A percentile compares a stretch with the other conserved stretches of the same genome.
These are phyloP conservation scores for Dastarcus helophoroides DNA, from an alignment of 2,888 invertebrate species.

Conservation along the genomic window DNA sequence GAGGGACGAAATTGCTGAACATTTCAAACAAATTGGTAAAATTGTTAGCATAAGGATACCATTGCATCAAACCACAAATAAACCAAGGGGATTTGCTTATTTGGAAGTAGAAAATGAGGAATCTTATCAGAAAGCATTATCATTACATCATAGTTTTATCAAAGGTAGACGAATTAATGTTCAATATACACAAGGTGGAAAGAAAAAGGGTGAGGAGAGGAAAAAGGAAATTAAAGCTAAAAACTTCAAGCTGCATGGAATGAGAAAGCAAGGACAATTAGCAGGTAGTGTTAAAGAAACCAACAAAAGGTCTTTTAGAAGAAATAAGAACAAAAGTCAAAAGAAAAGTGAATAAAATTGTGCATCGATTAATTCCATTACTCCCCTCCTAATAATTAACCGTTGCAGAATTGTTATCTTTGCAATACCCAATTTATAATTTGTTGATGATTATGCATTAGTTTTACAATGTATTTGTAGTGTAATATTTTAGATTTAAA, in stretches of 20 bases:
- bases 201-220: constrained; percentile 28
- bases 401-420: no score
- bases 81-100: constrained; percentile 37
- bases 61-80: constrained; percentile 24
- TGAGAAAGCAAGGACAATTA: constrained; percentile 34
- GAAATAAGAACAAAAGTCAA: constrained; percentile 21
- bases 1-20: constrained; percentile 32
- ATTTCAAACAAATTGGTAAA: constrained; percentile 36
- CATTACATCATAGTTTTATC: constrained; percentile 34
- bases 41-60: constrained; percentile 35
- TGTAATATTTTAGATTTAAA: no score
- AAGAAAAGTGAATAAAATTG: no score
- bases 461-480: no score
- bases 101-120: constrained; percentile 34
- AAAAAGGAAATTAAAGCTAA: constrained; percentile 32
- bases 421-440: no score
- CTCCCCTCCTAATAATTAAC: no score
- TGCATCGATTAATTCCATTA: no score
- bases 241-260: constrained; percentile 36
- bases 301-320: constrained; percentile 27
- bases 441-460: no score
- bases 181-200: constrained; percentile 32
- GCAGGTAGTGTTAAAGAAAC: constrained; percentile 30
- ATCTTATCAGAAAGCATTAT: constrained; percentile 39
- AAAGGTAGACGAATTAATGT: constrained; percentile 37